Evolutionary conservation across 2,797 vertebrate genomes (phyloP).

Genomic region (Spinus olivaceus): DNA sequence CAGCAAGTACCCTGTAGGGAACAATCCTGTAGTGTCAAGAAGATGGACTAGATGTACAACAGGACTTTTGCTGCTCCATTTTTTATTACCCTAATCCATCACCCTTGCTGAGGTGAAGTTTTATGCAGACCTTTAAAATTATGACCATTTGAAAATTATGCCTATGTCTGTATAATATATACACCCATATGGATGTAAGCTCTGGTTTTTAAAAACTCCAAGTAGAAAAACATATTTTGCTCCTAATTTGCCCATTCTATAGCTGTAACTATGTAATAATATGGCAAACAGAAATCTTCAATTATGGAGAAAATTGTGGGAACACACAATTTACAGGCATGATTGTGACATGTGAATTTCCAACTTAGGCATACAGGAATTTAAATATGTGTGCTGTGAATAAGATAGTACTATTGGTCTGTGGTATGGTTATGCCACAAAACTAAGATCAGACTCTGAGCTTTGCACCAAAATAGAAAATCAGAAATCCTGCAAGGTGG

Average conservation of each 20-base stretch:
- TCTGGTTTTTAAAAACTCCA: neutral
- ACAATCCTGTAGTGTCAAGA: neutral
- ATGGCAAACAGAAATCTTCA: neutral
- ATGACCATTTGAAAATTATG: conserved; percentile 31
- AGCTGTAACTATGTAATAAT: neutral
- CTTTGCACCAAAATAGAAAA: neutral
- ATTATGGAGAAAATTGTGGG: neutral
- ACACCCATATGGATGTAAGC: neutral
- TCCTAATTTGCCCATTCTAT: neutral
- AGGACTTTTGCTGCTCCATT: conserved; percentile 15
- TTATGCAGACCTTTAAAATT: conserved; percentile 33
- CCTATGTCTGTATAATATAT: neutral
- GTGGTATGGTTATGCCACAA: neutral
- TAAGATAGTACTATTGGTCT: neutral
- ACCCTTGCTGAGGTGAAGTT: conserved; percentile 12
- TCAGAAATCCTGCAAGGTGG: neutral
- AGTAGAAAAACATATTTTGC: neutral
- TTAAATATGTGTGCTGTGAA: neutral
- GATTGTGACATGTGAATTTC: neutral
- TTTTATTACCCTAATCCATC: conserved; percentile 54
- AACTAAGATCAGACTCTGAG: neutral
- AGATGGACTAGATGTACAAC: conserved; percentile 26
- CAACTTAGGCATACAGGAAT: neutral
- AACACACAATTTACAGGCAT: neutral
- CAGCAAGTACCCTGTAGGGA: conserved; percentile 5